A percentile compares a stretch with the other conserved stretches of the same genome.
phyloP scores from a whole-genome alignment of 2,888 invertebrate genomes.

The Cheiracanthium punctorium region DNA sequence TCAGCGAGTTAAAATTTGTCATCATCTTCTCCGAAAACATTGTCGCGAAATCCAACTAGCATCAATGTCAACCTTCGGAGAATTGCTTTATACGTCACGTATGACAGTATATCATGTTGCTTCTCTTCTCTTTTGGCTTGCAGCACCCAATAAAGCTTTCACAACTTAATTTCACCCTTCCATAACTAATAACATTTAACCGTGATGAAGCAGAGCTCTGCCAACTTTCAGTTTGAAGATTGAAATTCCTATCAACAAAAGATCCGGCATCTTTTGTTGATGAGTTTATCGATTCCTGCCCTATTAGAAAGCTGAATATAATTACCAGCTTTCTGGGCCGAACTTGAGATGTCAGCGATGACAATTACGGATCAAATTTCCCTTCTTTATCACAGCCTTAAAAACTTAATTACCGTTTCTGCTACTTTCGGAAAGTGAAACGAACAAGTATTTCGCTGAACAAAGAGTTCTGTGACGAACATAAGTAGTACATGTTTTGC shows the following conservation, averaged over 20 bases:
- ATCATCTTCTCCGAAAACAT: background rate
- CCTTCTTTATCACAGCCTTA: background rate
- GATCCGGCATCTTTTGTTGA: background rate
- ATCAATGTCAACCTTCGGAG: background rate
- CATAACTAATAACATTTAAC: too few species aligned
- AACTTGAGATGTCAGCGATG: background rate
- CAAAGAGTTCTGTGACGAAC: background rate
- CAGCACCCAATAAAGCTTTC: background rate
- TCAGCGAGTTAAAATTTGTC: background rate
- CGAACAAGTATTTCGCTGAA: background rate
- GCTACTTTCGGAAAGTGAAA: background rate
- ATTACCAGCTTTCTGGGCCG: background rate
- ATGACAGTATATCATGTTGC: background rate
- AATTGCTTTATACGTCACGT: background rate
- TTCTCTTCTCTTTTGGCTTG: background rate
- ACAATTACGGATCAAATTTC: background rate
- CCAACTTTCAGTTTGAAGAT: background rate
- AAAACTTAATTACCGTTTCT: background rate
- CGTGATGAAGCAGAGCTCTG: too few species aligned
- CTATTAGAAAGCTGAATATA: background rate
- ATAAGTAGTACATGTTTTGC: background rate
- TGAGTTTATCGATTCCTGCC: background rate
- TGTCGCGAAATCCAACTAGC: background rate
- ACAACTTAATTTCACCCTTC: too few species aligned
- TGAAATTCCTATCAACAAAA: conserved; percentile 10